Base-by-base conservation (phyloP, 2,888 invertebrate species). In the Alviniconcha strummeri region DNA sequence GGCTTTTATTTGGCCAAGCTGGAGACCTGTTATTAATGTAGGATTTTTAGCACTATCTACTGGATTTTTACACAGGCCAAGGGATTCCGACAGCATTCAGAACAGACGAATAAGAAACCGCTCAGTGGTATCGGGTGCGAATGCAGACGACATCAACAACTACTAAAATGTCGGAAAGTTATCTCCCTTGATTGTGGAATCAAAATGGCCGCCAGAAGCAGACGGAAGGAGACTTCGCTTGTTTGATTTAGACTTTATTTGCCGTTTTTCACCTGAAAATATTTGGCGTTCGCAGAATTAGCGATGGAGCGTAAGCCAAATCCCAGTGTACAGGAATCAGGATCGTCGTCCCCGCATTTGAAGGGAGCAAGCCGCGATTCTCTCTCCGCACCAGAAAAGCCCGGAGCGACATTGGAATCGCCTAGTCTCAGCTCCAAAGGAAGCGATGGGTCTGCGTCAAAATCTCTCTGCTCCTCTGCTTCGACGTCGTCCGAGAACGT, bases 401-500 rank as follows among this genome's bases (percentile, higher is more conserved):
- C 60, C 60, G 89, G 90, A 8, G 85, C 86, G 69, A 88, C 89
- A 4, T 83, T 88, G 36, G 88, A 88, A 79, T 89, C 89, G 52
- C 88, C 89, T 17, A 89, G 89, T 64, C 89, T 88, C 79, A 88
- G 89, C 71, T 88, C 89, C 52, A 89, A 90, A 80, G 90, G 87
- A 78, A 88, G 88, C 83, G 89, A 90, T 6, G 91, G 89, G 5
- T 92, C 92, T 2, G 91, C 91, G 36, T 92, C 92, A 11, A 92
- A 92, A 84, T 92, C 92, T 11, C 84, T 92, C 5, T 91, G 91
- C 86, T 93, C 93, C 3, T 92, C 93, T 54, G 89, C 91, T n/a
- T 93, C 93, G 7, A 91, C 92, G 3, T 93, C 93, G 0, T 92
- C 92, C 13, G 93, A 92, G 86, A 92, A 92, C 86, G 90, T 92